Percentiles rank a stretch among this genome's conserved stretches.
phyloP scores from a whole-genome alignment of 2,888 invertebrate genomes.

The Morinoia aosen region DNA sequence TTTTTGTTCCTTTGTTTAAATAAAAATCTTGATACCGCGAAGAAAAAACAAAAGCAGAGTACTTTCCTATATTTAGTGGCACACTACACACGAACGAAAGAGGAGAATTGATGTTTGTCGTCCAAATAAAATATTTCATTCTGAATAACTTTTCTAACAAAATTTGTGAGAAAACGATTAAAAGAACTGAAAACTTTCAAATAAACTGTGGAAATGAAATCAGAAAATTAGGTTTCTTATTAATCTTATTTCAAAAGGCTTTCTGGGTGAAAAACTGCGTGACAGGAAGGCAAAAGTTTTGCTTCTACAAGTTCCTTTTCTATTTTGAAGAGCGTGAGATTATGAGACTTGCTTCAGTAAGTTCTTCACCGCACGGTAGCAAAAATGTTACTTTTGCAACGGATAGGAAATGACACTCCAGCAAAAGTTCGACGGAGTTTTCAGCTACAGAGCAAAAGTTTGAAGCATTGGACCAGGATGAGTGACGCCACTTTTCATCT shows the following conservation, averaged over 20 bases:
- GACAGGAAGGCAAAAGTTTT: background rate
- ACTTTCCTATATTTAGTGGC: background rate
- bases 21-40: background rate
- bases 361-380: background rate
- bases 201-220: background rate
- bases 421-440: constrained; percentile 13
- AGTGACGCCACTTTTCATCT: background rate
- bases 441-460: constrained; percentile 9
- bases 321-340: background rate
- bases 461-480: background rate
- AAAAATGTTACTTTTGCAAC: background rate
- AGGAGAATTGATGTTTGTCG: background rate
- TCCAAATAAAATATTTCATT: background rate
- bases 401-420: constrained; percentile 33
- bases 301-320: background rate
- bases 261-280: background rate
- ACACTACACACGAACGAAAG: background rate
- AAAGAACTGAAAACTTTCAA: background rate
- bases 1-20: background rate
- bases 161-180: background rate
- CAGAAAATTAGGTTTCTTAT: background rate
- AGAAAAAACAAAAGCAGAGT: background rate
- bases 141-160: background rate
- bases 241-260: background rate
- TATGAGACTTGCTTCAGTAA: background rate